Evolutionary conservation across 2,113 vertebrate genomes (phyloP).

Genomic region (Tragelaphus buxtoni): DNA sequence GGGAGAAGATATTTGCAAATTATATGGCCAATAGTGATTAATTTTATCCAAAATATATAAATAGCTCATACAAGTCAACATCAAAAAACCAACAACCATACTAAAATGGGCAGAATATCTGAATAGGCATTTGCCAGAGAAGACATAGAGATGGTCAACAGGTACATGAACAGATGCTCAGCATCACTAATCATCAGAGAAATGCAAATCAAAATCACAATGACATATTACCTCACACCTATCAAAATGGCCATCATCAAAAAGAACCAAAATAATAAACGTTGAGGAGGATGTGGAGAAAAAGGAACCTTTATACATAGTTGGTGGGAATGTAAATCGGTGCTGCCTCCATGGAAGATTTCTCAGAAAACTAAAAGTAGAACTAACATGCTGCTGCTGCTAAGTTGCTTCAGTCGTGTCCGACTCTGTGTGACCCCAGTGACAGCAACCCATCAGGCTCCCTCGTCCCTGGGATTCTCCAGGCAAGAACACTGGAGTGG

Average conservation of each 20-base stretch:
- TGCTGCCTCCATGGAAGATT: not conserved
- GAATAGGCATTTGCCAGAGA: not conserved
- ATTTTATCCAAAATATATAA: not conserved
- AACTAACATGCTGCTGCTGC: not conserved
- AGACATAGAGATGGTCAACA: not conserved
- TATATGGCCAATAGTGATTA: not conserved
- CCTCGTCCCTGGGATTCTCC: too few species aligned
- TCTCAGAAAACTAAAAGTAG: not conserved
- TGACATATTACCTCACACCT: not conserved
- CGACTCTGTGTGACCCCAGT: fast-evolving
- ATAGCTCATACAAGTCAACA: not conserved
- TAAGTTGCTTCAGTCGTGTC: fast-evolving
- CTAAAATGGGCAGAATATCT: not conserved
- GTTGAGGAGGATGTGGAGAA: not conserved
- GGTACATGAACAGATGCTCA: not conserved
- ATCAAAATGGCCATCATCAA: not conserved
- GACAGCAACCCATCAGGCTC: too few species aligned
- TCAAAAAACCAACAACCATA: not conserved
- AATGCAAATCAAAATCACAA: not conserved
- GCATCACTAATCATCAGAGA: not conserved
- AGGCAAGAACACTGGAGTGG: too few species aligned
- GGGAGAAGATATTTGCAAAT: not conserved
- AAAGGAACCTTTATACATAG: not conserved
- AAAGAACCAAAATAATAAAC: not conserved
- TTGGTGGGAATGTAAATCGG: not conserved